Percentiles rank a stretch among this genome's conserved stretches.
These are phyloP conservation scores for Saxicola maurus DNA, from an alignment of 2,797 vertebrate genomes.

Conservation along the genomic window DNA sequence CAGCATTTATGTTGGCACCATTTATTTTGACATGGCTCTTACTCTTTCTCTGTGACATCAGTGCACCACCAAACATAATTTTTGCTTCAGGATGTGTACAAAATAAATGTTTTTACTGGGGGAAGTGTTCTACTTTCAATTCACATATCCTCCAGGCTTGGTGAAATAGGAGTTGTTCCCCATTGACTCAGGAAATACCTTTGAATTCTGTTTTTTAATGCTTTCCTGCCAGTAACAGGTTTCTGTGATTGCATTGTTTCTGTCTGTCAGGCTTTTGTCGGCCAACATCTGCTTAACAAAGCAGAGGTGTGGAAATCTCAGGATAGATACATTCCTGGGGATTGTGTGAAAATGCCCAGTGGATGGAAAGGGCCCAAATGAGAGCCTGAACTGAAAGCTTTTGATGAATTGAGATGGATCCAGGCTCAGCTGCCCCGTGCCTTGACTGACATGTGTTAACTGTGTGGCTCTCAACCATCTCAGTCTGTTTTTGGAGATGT, in stretches of 20 bases:
- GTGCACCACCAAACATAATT: background rate
- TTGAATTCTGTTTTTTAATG: background rate
- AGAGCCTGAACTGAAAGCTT: background rate
- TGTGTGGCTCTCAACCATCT: background rate
- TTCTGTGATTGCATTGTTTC: background rate
- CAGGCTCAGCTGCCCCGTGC: background rate
- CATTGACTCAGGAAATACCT: background rate
- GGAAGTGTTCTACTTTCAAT: background rate
- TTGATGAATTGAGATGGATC: background rate
- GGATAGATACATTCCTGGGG: background rate
- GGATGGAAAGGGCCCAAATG: background rate
- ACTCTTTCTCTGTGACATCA: background rate
- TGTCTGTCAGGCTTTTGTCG: background rate
- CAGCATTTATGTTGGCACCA: background rate
- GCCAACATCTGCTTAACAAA: background rate
- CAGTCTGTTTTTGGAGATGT: fast-evolving
- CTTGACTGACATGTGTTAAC: fast-evolving
- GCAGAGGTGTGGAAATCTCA: background rate
- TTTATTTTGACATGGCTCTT: background rate
- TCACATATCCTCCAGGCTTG: background rate
- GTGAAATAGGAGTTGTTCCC: background rate
- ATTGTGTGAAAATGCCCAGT: background rate
- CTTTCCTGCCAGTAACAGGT: background rate
- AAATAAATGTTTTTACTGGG: background rate
- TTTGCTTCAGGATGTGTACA: background rate